Percentiles rank a stretch among this genome's conserved stretches.
Evolutionary conservation across 2,888 invertebrate species (phyloP).

Genomic region (Limnephilus auricula): DNA sequence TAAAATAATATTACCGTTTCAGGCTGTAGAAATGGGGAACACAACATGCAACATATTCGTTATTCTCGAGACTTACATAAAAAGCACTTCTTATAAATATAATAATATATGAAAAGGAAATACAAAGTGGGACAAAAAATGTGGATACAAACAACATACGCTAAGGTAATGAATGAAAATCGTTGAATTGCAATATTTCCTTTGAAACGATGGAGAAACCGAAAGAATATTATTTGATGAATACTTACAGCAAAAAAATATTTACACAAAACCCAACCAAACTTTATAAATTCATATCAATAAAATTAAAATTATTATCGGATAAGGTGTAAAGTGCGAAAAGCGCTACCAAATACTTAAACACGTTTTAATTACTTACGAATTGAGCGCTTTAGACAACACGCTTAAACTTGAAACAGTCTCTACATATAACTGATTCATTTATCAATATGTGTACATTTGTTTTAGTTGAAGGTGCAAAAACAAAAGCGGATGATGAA

Average conservation of each 20-base stretch:
- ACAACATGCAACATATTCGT: background rate
- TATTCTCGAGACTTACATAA: background rate
- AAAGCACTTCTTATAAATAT: background rate
- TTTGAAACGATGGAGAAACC: background rate
- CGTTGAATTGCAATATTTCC: background rate
- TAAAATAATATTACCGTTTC: slow-evolving; percentile 29
- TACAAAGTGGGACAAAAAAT: background rate
- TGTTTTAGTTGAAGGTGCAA: too few species aligned
- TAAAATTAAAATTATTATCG: background rate
- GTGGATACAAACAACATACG: background rate
- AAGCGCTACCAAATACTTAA: background rate
- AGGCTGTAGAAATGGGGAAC: slow-evolving; percentile 21
- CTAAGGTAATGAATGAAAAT: background rate
- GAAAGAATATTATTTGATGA: background rate
- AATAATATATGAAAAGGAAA: background rate
- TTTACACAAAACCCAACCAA: background rate
- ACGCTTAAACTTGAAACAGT: too few species aligned
- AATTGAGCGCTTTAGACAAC: too few species aligned
- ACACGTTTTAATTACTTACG: background rate
- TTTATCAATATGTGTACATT: too few species aligned
- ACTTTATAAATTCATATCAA: background rate
- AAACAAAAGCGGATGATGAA: too few species aligned
- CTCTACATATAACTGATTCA: too few species aligned
- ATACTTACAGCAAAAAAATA: background rate
- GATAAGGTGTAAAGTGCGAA: background rate